phyloP scores from a whole-genome alignment of 2,113 vertebrate genomes.

The Notothenia rossii region DNA sequence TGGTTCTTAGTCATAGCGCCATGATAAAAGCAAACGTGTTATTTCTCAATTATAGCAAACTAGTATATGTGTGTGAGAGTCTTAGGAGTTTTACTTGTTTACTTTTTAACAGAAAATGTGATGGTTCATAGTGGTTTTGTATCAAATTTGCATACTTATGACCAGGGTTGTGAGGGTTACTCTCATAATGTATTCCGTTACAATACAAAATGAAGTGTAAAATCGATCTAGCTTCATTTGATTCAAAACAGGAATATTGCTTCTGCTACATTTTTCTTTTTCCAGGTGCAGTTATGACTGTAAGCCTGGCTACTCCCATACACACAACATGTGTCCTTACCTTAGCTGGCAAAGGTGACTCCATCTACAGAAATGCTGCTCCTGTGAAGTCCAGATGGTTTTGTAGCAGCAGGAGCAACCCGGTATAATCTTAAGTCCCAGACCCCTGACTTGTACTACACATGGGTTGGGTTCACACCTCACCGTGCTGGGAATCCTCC shows the following conservation, averaged over 20 bases:
- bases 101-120: background rate
- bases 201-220: too few relatives aligned
- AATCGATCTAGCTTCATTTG: background rate
- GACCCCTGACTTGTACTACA: constrained; percentile 2
- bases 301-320: too few relatives aligned
- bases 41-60: background rate
- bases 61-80: background rate
- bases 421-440: background rate
- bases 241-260: background rate
- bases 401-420: constrained; percentile 15
- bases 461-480: background rate
- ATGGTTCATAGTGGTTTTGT: too few relatives aligned
- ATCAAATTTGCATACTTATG: too few relatives aligned
- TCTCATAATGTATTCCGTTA: background rate
- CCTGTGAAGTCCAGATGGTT: background rate
- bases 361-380: background rate
- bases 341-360: background rate
- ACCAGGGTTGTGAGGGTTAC: too few relatives aligned
- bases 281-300: background rate
- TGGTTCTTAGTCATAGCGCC: background rate
- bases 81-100: background rate
- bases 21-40: background rate
- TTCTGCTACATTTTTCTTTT: background rate
- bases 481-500: background rate
- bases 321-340: background rate